A percentile compares a stretch with the other conserved stretches of the same genome.
These are phyloP conservation scores for Leptobrachium leishanense DNA, from an alignment of 2,113 vertebrate species.

Conservation along the genomic window DNA sequence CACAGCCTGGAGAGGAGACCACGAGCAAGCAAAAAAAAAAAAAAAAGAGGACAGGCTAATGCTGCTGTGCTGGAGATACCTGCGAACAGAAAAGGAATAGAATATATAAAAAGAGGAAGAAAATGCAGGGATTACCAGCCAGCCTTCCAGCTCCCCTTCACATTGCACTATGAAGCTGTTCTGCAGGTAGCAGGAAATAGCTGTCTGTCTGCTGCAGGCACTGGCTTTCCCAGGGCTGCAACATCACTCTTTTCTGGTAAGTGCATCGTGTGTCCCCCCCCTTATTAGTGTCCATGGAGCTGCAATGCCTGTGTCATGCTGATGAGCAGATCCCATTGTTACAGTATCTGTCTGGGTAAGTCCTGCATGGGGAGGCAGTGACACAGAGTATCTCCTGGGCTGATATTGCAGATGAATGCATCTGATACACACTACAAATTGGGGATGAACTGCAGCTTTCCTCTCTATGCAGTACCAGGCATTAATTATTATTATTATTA, in stretches of 20 bases:
- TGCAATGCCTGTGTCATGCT: slow-evolving; percentile 7
- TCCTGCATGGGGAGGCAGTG: background rate
- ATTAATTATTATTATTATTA: too few species aligned
- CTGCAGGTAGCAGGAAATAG: slow-evolving; percentile 21
- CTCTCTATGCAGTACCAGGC: background rate
- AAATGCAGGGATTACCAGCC: background rate
- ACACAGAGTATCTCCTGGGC: background rate
- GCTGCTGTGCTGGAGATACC: background rate
- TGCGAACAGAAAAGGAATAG: background rate
- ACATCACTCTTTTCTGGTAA: slow-evolving; percentile 28
- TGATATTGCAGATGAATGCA: background rate
- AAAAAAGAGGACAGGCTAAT: background rate
- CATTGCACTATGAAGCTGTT: background rate
- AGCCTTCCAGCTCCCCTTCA: background rate
- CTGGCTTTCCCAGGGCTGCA: slow-evolving; percentile 19
- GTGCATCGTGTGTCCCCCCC: background rate
- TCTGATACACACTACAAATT: background rate
- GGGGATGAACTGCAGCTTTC: background rate
- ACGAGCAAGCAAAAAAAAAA: background rate
- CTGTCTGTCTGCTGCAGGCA: background rate
- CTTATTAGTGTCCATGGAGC: background rate
- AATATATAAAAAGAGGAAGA: too few species aligned
- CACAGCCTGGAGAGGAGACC: slow-evolving; percentile 12
- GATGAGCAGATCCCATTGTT: background rate
- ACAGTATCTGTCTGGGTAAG: background rate